A percentile compares a stretch with the other conserved stretches of the same genome.
Conservation (phyloP, 2,888 invertebrate species). For the Drosophila helvetica region DNA sequence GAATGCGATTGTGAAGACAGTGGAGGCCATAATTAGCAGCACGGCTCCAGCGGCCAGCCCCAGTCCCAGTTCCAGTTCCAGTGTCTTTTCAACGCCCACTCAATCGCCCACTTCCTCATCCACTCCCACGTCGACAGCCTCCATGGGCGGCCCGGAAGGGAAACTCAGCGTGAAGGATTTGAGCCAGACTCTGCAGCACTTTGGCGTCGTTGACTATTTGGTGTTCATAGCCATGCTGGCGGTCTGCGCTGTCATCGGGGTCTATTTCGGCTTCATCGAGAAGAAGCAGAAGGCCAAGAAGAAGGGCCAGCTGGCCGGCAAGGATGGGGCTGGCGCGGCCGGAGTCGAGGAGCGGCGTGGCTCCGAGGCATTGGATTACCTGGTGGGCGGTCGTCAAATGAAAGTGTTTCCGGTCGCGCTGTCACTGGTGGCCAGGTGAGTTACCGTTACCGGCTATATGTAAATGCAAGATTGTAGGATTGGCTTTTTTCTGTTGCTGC, state of each 20-base stretch:
- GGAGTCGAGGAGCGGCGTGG: conserved; percentile 72
- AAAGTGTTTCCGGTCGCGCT: conserved; percentile 92
- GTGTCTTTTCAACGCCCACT: conserved; percentile 10
- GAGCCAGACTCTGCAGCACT: conserved; percentile 86
- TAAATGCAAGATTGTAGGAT: conserved; percentile 28
- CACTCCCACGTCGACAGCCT: conserved; percentile 26
- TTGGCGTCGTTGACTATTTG: conserved; percentile 90
- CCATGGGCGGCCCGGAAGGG: conserved; percentile 27
- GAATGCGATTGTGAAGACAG: conserved; percentile 63
- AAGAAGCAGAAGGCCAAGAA: conserved; percentile 82
- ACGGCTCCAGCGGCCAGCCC: conserved; percentile 39
- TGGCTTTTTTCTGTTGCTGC: conserved; percentile 6
- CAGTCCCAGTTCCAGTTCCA: background rate
- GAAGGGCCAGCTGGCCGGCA: conserved; percentile 41
- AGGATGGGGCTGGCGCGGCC: conserved; percentile 52
- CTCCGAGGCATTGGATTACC: conserved; percentile 87
- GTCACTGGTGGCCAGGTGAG: conserved; percentile 92
- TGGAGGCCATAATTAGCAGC: conserved; percentile 74
- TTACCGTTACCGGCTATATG: conserved; percentile 43
- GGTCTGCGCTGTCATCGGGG: conserved; percentile 91
- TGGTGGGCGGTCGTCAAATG: conserved; percentile 93
- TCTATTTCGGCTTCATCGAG: conserved; percentile 92
- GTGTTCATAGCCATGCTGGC: conserved; percentile 91
- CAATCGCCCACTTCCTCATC: conserved; percentile 3
- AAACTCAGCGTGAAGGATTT: conserved; percentile 81